Base-by-base conservation (phyloP, 2,113 vertebrate species). In the Ascaphus truei region DNA sequence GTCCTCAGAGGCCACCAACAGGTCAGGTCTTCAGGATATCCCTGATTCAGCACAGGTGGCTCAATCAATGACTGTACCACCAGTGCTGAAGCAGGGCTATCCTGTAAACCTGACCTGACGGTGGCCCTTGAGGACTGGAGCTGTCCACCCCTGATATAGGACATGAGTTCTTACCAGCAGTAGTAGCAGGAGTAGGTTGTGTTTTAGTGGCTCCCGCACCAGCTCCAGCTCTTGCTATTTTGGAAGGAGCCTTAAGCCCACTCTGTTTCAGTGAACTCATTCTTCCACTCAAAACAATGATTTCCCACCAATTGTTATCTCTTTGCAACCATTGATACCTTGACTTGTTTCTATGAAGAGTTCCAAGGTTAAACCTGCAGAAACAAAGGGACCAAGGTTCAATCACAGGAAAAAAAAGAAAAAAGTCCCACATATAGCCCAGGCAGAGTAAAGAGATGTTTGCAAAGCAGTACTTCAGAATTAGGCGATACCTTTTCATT, bases 231-330 rank as follows among this genome's bases (percentile, higher is more conserved):
- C 89, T 93, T 22, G 87, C 81, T 80, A 97, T 95, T 85, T 95
- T 98, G 75, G 89, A 94, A 53, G 97, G 97, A 75, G 88, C 93
- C 81, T 98, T 99, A 18, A 98, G 92, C 79, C 96, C 93, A 48
- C 92, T 98, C 47, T 95, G 83, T 67, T 97, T 98, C n/a, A 94
- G 85, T 80, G 93, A 82, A 80, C 94, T 99, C 96, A 98, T 99
- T 98, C 80, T 81, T 85, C 80, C 64, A 58, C 67, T 71, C 76
- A 34, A 48, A 27, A 36, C 15, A 5, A 41, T 65, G 63, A 13
- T 59, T 47, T 72, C 65, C 15, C 0, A 34, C 62, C 55, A n/a
- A 67, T 12, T 65, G 75, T 77, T 85, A 88, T 73, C 83, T 82
- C 75, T 84, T 79, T 67, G 64, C 73, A 78, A 85, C 72, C 88